These are phyloP conservation scores for Cacoxenus indagator DNA, from an alignment of 2,888 invertebrate genomes.

Conservation along the genomic window DNA sequence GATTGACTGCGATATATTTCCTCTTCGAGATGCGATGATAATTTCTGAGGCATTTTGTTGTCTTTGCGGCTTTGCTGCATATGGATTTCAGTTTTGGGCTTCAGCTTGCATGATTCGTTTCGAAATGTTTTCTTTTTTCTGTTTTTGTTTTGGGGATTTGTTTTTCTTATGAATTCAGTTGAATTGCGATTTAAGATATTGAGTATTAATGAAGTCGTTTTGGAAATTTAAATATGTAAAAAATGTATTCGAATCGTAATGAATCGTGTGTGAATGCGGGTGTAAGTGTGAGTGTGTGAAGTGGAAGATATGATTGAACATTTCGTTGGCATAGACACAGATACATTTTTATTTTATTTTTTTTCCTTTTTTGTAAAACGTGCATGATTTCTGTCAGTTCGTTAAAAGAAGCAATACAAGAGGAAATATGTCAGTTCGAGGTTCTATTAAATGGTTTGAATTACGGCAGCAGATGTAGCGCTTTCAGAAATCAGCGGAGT, in stretches of 20 bases:
- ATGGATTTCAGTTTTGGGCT: background rate
- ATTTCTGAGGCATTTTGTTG: constrained; percentile 8
- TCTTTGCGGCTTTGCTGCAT: constrained; percentile 3
- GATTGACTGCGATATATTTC: constrained; percentile 14
- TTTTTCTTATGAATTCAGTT: constrained; percentile 15
- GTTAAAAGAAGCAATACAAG: no score
- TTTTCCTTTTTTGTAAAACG: background rate
- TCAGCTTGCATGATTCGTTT: background rate
- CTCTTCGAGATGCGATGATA: constrained; percentile 19
- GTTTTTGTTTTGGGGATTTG: background rate
- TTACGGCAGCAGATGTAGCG: no score
- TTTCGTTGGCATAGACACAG: background rate
- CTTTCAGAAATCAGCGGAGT: no score
- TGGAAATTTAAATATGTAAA: constrained; percentile 10
- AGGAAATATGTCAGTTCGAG: no score
- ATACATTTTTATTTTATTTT: background rate
- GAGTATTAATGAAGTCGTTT: constrained; percentile 21
- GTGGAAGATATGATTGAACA: background rate
- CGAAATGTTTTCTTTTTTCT: background rate
- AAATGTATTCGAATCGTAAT: constrained; percentile 3
- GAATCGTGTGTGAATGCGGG: background rate
- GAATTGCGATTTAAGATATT: constrained; percentile 20
- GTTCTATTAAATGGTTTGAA: no score
- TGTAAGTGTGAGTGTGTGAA: background rate
- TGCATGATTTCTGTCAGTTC: no score